phyloP scores from a whole-genome alignment of 1,140 invertebrate species.

The Drosophila pruinosa region DNA sequence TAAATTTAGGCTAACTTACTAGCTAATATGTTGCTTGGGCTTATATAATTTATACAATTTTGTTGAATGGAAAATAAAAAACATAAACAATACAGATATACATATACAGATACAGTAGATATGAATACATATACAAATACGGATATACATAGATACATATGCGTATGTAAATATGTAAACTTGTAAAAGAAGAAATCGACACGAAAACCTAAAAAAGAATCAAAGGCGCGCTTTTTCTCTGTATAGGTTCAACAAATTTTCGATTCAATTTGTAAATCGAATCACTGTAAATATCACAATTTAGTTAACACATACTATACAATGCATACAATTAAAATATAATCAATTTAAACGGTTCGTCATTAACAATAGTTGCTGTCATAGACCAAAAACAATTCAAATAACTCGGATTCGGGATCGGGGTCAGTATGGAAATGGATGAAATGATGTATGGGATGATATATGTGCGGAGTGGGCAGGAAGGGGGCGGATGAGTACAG shows the following conservation, averaged over 20 bases:
- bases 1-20: constrained; percentile 71
- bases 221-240: constrained; percentile 58
- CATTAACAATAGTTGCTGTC: constrained; percentile 39
- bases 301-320: constrained; percentile 81
- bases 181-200: constrained; percentile 44
- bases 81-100: constrained; percentile 23
- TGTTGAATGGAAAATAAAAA: constrained; percentile 41
- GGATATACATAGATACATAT: neutral
- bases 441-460: neutral
- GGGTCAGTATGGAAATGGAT: too few species aligned
- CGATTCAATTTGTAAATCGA: constrained; percentile 81
- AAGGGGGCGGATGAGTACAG: neutral
- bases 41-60: constrained; percentile 62
- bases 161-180: neutral
- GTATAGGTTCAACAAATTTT: constrained; percentile 76
- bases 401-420: neutral
- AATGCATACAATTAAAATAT: constrained; percentile 65
- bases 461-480: neutral
- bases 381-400: neutral
- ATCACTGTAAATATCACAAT: constrained; percentile 83
- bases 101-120: neutral
- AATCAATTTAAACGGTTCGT: constrained; percentile 34
- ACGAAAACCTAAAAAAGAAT: constrained; percentile 55
- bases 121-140: constrained; percentile 8
- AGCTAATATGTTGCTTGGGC: constrained; percentile 46